Percentiles rank a stretch among this genome's conserved stretches.
These are phyloP conservation scores for Sardinella longiceps DNA, from an alignment of 2,797 vertebrate genomes.

Conservation along the genomic window DNA sequence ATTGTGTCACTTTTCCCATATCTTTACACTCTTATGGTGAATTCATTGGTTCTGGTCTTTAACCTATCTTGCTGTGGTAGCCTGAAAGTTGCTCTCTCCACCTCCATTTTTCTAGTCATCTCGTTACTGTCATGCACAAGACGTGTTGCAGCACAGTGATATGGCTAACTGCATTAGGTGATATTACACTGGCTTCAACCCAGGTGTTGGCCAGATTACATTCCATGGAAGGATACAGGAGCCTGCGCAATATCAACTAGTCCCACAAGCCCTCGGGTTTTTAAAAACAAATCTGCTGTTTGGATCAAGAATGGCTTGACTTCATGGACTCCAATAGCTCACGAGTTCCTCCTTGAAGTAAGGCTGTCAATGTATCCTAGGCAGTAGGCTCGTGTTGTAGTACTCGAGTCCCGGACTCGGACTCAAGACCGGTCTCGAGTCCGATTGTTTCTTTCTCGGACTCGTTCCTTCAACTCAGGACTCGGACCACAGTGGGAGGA, in stretches of 20 bases:
- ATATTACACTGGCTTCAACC: neutral
- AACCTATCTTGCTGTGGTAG: neutral
- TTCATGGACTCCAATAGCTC: neutral
- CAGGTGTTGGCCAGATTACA: conserved; percentile 16
- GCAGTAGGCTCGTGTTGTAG: too few species aligned
- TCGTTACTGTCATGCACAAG: neutral
- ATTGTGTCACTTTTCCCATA: neutral
- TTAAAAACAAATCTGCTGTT: neutral
- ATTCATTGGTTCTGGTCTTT: neutral
- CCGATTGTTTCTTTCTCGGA: too few species aligned
- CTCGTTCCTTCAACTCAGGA: too few species aligned
- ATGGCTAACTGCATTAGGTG: neutral
- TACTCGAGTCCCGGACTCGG: too few species aligned
- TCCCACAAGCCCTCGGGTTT: neutral
- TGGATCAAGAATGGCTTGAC: neutral
- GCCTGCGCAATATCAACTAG: neutral
- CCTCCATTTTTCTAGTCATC: neutral
- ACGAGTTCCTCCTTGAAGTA: too few species aligned
- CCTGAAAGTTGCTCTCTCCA: neutral
- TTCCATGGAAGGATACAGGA: neutral
- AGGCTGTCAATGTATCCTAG: too few species aligned
- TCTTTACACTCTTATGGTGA: neutral
- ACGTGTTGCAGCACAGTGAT: neutral
- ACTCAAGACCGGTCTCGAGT: too few species aligned
- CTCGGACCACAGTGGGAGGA: too few species aligned